Evolutionary conservation across 2,888 invertebrate species (phyloP).

Genomic region (Chalcosyrphus nemorum): DNA sequence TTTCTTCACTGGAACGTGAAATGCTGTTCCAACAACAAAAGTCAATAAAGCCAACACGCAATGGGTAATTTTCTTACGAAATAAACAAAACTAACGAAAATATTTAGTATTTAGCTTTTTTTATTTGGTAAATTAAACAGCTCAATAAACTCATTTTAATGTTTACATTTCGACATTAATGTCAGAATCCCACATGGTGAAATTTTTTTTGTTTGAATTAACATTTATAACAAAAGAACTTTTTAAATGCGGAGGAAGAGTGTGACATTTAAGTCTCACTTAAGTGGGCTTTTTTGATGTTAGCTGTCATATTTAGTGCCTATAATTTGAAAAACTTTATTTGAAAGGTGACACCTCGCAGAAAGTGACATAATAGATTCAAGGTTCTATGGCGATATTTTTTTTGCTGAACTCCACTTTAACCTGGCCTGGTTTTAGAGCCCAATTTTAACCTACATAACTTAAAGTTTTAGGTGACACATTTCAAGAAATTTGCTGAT

Average conservation of each 20-base stretch:
- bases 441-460: neutral
- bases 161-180: neutral
- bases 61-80: neutral
- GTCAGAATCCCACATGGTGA: neutral
- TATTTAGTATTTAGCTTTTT: neutral
- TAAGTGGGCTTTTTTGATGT: neutral
- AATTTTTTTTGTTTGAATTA: neutral
- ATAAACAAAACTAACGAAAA: neutral
- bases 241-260: no score
- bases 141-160: neutral
- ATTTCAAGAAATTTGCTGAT: neutral
- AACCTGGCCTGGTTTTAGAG: neutral
- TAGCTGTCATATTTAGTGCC: no score
- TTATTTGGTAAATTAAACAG: neutral
- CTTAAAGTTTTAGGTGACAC: neutral
- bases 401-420: neutral
- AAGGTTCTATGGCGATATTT: neutral
- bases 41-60: neutral
- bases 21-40: neutral
- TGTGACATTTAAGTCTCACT: neutral
- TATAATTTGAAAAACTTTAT: no score
- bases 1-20: neutral
- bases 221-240: neutral
- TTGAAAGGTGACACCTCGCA: neutral
- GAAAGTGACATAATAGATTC: neutral